A percentile compares a stretch with the other conserved stretches of the same genome.
phyloP scores from a whole-genome alignment of 2,113 vertebrate genomes.

The Megaceryle maxima region DNA sequence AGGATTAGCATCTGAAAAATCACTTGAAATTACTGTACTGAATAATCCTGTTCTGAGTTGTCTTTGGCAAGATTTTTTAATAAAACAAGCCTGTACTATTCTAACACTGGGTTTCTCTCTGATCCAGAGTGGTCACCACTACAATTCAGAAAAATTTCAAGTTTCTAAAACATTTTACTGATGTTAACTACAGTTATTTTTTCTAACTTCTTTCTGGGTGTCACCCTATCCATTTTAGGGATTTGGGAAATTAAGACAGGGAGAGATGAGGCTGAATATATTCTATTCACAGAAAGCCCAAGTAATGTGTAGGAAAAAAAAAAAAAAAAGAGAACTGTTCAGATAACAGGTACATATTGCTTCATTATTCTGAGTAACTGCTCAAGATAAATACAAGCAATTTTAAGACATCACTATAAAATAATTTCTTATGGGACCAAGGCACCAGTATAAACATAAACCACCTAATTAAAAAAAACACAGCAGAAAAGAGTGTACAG shows the following conservation, averaged over 20 bases:
- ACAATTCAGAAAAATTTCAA: background rate
- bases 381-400: background rate
- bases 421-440: background rate
- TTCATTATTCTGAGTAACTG: background rate
- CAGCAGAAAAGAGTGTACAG: background rate
- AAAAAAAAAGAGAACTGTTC: background rate
- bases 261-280: background rate
- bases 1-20: background rate
- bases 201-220: background rate
- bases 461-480: background rate
- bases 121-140: background rate
- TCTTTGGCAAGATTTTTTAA: background rate
- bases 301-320: background rate
- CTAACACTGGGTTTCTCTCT: background rate
- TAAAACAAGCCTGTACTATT: background rate
- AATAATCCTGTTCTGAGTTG: background rate
- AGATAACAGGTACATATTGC: background rate
- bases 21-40: background rate
- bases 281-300: background rate
- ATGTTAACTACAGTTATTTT: background rate
- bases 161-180: background rate
- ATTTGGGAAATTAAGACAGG: background rate
- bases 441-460: background rate
- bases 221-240: background rate
- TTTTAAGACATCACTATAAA: background rate